Evolutionary conservation across 2,888 invertebrate genomes (phyloP).

Genomic region (Lepetodrilus schrolli): DNA sequence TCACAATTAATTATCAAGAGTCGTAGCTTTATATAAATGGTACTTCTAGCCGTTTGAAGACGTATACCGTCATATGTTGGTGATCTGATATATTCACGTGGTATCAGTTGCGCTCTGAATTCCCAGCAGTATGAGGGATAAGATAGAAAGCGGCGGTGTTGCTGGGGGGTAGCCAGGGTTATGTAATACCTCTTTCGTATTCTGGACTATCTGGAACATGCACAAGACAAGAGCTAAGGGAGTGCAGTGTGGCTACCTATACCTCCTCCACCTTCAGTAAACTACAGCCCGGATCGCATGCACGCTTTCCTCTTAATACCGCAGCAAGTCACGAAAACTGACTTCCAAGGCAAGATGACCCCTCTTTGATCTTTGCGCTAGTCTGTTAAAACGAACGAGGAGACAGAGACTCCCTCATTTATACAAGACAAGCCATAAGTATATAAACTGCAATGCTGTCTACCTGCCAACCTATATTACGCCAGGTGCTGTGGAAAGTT

Average conservation of each 20-base stretch:
- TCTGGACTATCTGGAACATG: background rate
- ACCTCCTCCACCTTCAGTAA: background rate
- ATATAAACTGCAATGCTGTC: background rate
- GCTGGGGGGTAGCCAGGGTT: no score
- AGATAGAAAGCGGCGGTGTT: no score
- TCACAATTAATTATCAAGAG: no score
- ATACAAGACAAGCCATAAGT: background rate
- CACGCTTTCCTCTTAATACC: background rate
- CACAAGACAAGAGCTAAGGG: no score
- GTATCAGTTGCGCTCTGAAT: no score
- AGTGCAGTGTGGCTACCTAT: background rate
- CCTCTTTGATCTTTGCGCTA: background rate
- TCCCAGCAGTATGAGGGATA: no score
- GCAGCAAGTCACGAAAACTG: background rate
- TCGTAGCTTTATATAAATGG: no score
- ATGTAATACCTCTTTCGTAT: background rate
- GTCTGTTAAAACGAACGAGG: background rate
- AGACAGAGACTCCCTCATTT: background rate
- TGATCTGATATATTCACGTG: no score
- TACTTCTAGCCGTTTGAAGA: no score
- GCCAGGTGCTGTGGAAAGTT: background rate
- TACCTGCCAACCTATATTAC: background rate
- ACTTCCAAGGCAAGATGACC: background rate
- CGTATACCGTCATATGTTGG: no score
- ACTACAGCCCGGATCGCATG: background rate